Evolutionary conservation across 2,888 invertebrate genomes (phyloP).

Genomic region (Beris morrisii): DNA sequence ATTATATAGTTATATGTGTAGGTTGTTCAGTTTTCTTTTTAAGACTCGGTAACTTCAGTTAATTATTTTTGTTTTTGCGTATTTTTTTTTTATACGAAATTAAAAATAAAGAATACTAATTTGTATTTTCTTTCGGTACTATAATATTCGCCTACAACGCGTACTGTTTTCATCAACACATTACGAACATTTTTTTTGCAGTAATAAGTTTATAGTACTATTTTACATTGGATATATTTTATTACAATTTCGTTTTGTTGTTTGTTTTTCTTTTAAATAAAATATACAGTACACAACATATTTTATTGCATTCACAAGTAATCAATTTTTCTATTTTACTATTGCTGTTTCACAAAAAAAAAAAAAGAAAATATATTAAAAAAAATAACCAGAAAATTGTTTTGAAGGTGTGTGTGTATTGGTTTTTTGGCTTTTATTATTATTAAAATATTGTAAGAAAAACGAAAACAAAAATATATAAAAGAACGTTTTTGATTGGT

Average conservation of each 20-base stretch:
- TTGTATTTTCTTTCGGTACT: too few relatives aligned
- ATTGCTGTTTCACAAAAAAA: slow-evolving; percentile 30
- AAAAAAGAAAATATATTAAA: slow-evolving; percentile 18
- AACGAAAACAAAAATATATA: slow-evolving; percentile 22
- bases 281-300: too few relatives aligned
- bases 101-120: background rate
- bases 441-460: slow-evolving; percentile 31
- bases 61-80: background rate
- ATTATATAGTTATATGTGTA: too few relatives aligned
- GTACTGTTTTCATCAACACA: too few relatives aligned
- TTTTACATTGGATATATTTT: too few relatives aligned
- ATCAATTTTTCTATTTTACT: background rate
- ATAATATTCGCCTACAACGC: too few relatives aligned
- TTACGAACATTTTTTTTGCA: too few relatives aligned
- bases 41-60: slow-evolving; percentile 7
- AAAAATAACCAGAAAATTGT: slow-evolving; percentile 34
- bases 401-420: slow-evolving; percentile 37
- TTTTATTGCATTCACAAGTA: background rate
- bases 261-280: too few relatives aligned
- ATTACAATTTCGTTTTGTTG: too few relatives aligned
- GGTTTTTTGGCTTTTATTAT: slow-evolving; percentile 28
- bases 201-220: too few relatives aligned
- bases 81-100: background rate
- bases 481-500: slow-evolving; percentile 57
- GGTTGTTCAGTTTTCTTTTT: background rate